Evolutionary conservation across 2,797 vertebrate genomes (phyloP), one percentile per base, ranked within the genome.

Genomic region (Botia kubotai): DNA sequence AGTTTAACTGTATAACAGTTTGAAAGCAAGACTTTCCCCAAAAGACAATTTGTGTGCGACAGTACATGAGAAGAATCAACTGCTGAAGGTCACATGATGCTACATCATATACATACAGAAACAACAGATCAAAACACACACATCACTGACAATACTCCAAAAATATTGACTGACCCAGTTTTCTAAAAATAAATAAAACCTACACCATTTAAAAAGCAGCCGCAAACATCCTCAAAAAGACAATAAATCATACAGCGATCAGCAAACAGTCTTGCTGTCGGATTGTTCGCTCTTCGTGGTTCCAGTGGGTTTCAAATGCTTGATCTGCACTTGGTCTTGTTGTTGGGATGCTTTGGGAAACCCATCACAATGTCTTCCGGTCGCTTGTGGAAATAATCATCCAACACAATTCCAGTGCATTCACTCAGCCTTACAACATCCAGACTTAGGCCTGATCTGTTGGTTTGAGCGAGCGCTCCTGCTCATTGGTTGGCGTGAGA

Each of bases 161-260:
- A 81, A 84, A 70, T 52, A 8, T 17, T 67, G 3, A 33, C 33
- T 33, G 23, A 43, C 60, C 46, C 17, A 72, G 26, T 16, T 66
- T 23, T 73, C 69, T 58, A 67, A 82, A 85, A 65, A 85, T 83
- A 87, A 85, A 85, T 87, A 87, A 80, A 80, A 77, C 43, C 36
- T 60, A 55, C 78, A 84, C 73, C 52, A 77, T 69, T 68, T 73
- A 36, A 77, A 85, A 85, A 83, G 21, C 14, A 71, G 53, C 57
- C 39, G 81, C 46, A 58, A 23, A 79, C 72, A 50, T 71, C n/a
- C 46, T 33, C 4, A 69, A 60, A 43, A 13, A 48, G n/a, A 52
- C 57, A 50, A 77, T 48, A 39, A n/a, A 53, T 36, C 0, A 19
- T 63, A 43, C 17, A 53, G 43, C 21, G 14, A 17, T 50, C 55